These are phyloP conservation scores for Miniopterus natalensis DNA, from an alignment of 2,113 vertebrate genomes.

Conservation along the genomic window DNA sequence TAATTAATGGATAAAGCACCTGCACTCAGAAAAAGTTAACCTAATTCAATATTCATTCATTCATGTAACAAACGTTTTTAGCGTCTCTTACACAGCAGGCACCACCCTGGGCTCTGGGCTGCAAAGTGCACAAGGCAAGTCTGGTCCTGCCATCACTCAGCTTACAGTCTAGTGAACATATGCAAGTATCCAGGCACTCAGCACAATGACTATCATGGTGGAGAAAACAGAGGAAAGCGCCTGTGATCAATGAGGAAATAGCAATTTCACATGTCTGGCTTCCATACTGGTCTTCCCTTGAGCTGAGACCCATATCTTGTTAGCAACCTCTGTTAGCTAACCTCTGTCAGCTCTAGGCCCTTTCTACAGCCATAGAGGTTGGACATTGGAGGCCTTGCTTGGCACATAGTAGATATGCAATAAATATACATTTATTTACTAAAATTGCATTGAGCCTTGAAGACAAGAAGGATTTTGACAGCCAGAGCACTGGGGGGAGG, in stretches of 20 bases:
- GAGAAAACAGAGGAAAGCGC: neutral
- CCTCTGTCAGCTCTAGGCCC: neutral
- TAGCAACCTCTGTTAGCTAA: neutral
- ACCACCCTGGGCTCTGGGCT: neutral
- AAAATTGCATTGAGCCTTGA: neutral
- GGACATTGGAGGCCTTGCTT: neutral
- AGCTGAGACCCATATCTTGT: neutral
- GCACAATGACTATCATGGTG: neutral
- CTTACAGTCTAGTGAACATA: no score
- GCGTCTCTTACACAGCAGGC: neutral
- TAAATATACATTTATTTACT: neutral
- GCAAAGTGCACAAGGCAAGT: neutral
- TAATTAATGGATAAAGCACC: neutral
- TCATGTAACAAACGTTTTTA: neutral
- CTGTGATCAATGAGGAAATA: neutral
- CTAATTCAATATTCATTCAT: neutral
- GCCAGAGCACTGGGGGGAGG: neutral
- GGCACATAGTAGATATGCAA: neutral
- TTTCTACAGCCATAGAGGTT: neutral
- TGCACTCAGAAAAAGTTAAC: neutral
- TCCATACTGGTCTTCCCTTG: neutral
- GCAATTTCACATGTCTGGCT: neutral
- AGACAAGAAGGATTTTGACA: slow-evolving; percentile 6
- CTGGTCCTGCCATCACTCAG: neutral
- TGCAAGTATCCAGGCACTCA: neutral